Conservation (phyloP, 1,140 invertebrate genomes). For the Adoxophyes honmai region DNA sequence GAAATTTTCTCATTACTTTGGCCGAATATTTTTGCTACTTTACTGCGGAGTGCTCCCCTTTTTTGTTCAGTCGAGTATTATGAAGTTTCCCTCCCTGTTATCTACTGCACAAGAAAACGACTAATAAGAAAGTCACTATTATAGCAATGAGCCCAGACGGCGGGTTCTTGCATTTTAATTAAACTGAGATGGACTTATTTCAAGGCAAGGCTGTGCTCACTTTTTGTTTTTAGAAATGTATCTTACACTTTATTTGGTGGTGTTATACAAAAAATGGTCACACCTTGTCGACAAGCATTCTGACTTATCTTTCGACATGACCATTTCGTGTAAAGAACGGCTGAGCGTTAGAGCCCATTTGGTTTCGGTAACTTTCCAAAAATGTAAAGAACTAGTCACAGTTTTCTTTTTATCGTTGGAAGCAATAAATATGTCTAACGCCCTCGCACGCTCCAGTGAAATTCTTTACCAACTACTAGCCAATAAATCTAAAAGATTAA, state of each 20-base stretch:
- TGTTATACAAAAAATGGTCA: conserved; percentile 20
- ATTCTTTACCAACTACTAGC: conserved; percentile 53
- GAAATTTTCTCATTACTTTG: conserved; percentile 56
- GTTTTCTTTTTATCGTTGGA: conserved; percentile 54
- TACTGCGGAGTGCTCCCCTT: conserved; percentile 43
- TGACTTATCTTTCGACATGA: conserved; percentile 38
- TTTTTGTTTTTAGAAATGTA: conserved; percentile 15
- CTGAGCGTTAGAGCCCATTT: conserved; percentile 35
- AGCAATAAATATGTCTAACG: conserved; percentile 65
- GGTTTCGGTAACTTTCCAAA: conserved; percentile 38
- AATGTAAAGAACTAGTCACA: conserved; percentile 47
- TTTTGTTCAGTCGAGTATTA: conserved; percentile 46
- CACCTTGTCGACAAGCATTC: conserved; percentile 34
- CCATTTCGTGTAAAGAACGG: conserved; percentile 24
- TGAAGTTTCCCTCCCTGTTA: conserved; percentile 46
- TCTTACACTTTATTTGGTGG: no score
- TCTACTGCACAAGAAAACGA: conserved; percentile 46
- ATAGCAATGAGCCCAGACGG: conserved; percentile 49
- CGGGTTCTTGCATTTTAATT: conserved; percentile 45
- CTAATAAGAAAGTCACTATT: conserved; percentile 59
- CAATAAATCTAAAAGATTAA: conserved; percentile 70
- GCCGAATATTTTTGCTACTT: conserved; percentile 52
- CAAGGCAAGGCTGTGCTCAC: neutral
- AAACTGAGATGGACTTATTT: conserved; percentile 39
- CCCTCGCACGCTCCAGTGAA: conserved; percentile 48